Base-by-base conservation (phyloP, 2,888 invertebrate species). In the Mythimna ferrago region DNA sequence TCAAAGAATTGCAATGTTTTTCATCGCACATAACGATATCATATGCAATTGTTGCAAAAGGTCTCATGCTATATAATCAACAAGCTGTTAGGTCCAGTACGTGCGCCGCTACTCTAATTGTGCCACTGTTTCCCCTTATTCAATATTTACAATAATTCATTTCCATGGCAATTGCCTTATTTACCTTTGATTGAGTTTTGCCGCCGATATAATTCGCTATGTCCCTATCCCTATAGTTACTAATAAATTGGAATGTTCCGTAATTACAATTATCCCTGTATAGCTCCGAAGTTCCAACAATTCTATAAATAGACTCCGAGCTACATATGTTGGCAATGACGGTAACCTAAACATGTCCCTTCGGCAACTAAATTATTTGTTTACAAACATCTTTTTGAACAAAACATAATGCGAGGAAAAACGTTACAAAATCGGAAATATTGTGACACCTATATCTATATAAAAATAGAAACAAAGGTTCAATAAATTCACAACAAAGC, bases 51-150 rank as follows among this genome's bases (percentile, higher is more conserved):
- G 78, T 79, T 72, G 66, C 76, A 84, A 84, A 84, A 84, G 64
- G 73, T 70, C 66, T 76, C 70, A 63, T 79, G 70, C 66, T 66
- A 58, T 78, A 81, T 80, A 81, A 84, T 83, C 81, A 76, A 68
- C 72, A 64, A 80, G 81, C 81, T 82, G 67, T 81, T 85, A 71
- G 76, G 60, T 70, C 72, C 56, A 63, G 62, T 78, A 84, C 71
- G 85, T 86, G 84, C 81, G n/a, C 73, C 81, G 84, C 82, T 66
- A 77, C 66, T 73, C 72, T 85, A 84, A 86, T 87, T 84, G 76
- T 80, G 62, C 76, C 71, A 77, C 80, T 78, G 83, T 87, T 86
- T 81, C 71, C 78, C 78, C 76, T 80, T 83, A 86, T 86, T 80
- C 80, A 85, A 82, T 86, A 86, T 87, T 87, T 65, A 86, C 84